A percentile compares a stretch with the other conserved stretches of the same genome.
These are phyloP conservation scores for Drosophila tanythrix DNA, from an alignment of 2,888 invertebrate species.

Conservation along the genomic window DNA sequence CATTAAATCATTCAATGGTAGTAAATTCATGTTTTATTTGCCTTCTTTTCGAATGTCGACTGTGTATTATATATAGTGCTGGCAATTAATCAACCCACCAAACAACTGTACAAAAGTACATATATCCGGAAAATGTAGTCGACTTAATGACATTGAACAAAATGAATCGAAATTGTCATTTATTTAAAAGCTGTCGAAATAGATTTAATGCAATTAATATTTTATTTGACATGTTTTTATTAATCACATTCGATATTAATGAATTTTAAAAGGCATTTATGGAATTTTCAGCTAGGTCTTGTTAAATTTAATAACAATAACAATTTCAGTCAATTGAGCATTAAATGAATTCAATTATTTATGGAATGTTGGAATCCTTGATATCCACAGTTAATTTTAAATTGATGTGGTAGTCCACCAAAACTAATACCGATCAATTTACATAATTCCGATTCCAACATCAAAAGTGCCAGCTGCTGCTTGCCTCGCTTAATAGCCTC, in stretches of 20 bases:
- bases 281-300: background rate
- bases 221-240: background rate
- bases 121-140: constrained; percentile 16
- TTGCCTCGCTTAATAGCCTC: constrained; percentile 31
- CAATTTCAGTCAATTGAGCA: background rate
- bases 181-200: constrained; percentile 6
- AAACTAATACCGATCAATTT: background rate
- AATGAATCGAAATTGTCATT: constrained; percentile 10
- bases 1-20: constrained; percentile 51
- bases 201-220: background rate
- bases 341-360: background rate
- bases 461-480: background rate
- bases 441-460: background rate
- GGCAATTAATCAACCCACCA: constrained; percentile 37
- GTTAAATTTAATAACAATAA: background rate
- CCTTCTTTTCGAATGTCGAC: background rate
- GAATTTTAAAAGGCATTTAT: background rate
- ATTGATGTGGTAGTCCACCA: background rate
- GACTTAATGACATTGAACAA: background rate
- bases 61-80: constrained; percentile 3
- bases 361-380: background rate
- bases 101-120: constrained; percentile 18
- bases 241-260: background rate
- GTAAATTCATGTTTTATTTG: background rate
- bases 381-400: background rate